Evolutionary conservation across 2,797 vertebrate genomes (phyloP), one percentile per base, ranked within the genome.

Genomic region (Orientallactaga sibirica): DNA sequence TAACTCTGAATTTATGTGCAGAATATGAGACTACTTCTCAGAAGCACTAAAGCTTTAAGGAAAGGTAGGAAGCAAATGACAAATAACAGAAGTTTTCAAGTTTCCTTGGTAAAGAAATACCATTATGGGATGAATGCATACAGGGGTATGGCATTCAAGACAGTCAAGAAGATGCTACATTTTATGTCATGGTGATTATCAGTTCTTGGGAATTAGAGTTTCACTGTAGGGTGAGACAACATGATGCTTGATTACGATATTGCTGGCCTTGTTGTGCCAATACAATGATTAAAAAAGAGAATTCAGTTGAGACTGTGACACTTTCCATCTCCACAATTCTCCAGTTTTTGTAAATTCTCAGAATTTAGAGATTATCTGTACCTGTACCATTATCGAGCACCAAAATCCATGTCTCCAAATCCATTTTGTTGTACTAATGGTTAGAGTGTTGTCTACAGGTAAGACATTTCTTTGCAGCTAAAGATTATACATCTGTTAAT

Each of bases 401-500:
- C 43, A 37, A 88, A 94, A 84, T 78, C 48, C 0, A 10, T 85
- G 64, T 66, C 73, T 95, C 58, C 27, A 79, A 95, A 90, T 95
- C 85, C 24, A 2, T 78, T 84, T 96, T 77, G 61, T 5, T 95
- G 74, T 73, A 58, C 48, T 86, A 66, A 93, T 73, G 93, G 25
- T 79, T 96, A 83, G 89, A 90, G 85, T 70, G 70, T 81, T 93
- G 48, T 87, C 90, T 94, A 24, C 29, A 90, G 81, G 91, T 86
- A 73, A 94, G 96, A 93, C 7, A 62, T 94, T 96, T 78, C 79
- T 41, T 92, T 90, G 79, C 25, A n/a, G 90, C 84, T 94, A 79
- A 71, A 95, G 94, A 94, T 79, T 64, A 93, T 74, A 95, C 81
- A n/a, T n/a, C n/a, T n/a, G n/a, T n/a, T n/a, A n/a, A n/a, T n/a